Evolutionary conservation across 2,113 vertebrate species (phyloP).

Genomic region (Thamnophis sirtalis): DNA sequence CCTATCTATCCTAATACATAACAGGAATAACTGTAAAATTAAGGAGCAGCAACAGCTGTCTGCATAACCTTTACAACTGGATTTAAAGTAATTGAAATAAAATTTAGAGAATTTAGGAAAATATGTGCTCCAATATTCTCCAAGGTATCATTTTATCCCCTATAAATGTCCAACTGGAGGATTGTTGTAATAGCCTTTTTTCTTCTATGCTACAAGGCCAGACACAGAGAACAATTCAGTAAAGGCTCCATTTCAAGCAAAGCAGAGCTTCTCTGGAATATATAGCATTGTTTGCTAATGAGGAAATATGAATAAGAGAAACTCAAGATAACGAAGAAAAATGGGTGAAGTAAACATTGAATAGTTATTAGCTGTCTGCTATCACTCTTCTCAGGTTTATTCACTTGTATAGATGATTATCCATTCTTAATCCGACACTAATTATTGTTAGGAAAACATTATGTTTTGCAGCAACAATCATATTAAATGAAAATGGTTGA

Average conservation of each 20-base stretch:
- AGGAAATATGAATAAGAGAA: neutral
- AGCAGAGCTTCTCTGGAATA: neutral
- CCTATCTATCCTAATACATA: neutral
- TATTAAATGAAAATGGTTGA: slow-evolving; percentile 41
- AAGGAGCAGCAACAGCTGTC: too few species aligned
- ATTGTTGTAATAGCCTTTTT: neutral
- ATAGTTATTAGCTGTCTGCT: slow-evolving; percentile 31
- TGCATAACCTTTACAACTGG: neutral
- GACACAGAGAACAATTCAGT: neutral
- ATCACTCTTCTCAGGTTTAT: slow-evolving; percentile 43
- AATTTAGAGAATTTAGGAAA: neutral
- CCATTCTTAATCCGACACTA: slow-evolving; percentile 23
- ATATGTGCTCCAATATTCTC: neutral
- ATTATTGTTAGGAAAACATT: slow-evolving; percentile 45
- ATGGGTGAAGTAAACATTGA: slow-evolving; percentile 24
- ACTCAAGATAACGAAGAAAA: slow-evolving; percentile 26
- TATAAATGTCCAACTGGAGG: neutral
- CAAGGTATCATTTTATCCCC: neutral
- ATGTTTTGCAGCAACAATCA: slow-evolving; percentile 30
- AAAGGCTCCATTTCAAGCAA: neutral
- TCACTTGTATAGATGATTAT: slow-evolving; percentile 41
- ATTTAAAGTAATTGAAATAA: neutral
- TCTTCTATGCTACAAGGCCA: neutral
- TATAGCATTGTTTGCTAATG: slow-evolving; percentile 5
- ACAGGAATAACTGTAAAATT: neutral